These are phyloP conservation scores for Drosophila ogumai DNA, from an alignment of 1,140 invertebrate genomes.

Conservation along the genomic window DNA sequence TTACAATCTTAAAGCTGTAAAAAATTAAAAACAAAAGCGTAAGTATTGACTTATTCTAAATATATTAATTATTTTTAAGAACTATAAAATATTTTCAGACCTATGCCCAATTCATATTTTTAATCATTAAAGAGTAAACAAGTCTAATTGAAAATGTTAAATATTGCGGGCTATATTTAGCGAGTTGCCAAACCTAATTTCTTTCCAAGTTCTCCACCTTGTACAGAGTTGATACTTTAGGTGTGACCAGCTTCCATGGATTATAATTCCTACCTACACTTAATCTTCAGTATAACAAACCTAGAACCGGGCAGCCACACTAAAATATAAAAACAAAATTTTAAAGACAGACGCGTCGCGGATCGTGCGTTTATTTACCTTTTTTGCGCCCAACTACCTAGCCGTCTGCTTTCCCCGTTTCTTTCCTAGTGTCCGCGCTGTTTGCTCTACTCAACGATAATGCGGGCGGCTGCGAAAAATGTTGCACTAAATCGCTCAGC, in stretches of 20 bases:
- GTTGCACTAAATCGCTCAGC: constrained; percentile 14
- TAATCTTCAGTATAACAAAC: neutral
- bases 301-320: neutral
- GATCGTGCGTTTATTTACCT: constrained; percentile 18
- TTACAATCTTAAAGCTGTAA: neutral
- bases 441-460: neutral
- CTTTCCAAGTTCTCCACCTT: neutral
- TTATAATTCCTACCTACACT: too few relatives aligned
- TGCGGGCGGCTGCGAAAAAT: constrained; percentile 12
- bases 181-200: neutral
- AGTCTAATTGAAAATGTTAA: neutral
- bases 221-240: too few relatives aligned
- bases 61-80: too few relatives aligned
- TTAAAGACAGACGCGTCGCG: constrained; percentile 8
- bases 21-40: too few relatives aligned
- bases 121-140: neutral
- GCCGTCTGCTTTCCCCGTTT: constrained; percentile 1
- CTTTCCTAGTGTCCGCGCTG: neutral
- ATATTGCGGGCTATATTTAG: neutral
- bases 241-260: neutral
- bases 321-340: constrained; percentile 10
- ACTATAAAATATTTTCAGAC: neutral
- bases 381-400: constrained; percentile 12
- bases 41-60: too few relatives aligned
- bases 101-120: too few relatives aligned